Evolutionary conservation across 2,888 invertebrate genomes (phyloP), one percentile per base, ranked within the genome.

Genomic region (Cremastobaeus sp.): DNA sequence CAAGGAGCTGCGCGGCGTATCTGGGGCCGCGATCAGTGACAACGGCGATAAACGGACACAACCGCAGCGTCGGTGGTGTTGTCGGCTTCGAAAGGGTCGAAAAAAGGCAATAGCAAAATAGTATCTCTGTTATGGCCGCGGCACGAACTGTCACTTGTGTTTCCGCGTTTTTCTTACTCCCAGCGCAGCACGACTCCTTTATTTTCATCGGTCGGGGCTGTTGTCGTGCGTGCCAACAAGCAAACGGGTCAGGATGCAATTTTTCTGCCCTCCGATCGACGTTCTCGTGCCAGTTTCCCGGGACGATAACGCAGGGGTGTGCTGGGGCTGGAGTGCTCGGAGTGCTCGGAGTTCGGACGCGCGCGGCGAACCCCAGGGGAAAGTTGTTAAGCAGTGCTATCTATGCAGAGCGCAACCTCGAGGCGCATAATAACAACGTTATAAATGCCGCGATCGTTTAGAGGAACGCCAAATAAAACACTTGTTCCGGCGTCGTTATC

Each of bases 141-240:
- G 84, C 85, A 86, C 84, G 85, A 86, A 84, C 85, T 85, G 86
- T 85, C 86, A 85, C 81, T 82, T 54, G 57, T 86, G n/a, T n/a
- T 87, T 86, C 86, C 85, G 86, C 85, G 85, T 86, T 82, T 83
- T 85, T 83, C 84, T 82, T 84, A 81, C 82, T 81, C 79, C 77
- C 70, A 77, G 74, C 80, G 78, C 79, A 77, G 78, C 80, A 77
- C 76, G 76, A 78, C 75, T 82, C 77, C 80, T 81, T 80, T 81
- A 81, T 81, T 78, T 80, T 77, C 77, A 59, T 76, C 78, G 78
- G 79, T 76, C 78, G 77, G 68, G 74, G 45, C 45, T 57, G 52
- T 70, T 54, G 55, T 41, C 69, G 75, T 55, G 74, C 74, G 76
- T 66, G 72, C 54, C 55, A 76, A 48, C 52, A 57, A 32, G 55